phyloP scores from a whole-genome alignment of 1,140 invertebrate species.

The Drosophila nigrodunni region DNA sequence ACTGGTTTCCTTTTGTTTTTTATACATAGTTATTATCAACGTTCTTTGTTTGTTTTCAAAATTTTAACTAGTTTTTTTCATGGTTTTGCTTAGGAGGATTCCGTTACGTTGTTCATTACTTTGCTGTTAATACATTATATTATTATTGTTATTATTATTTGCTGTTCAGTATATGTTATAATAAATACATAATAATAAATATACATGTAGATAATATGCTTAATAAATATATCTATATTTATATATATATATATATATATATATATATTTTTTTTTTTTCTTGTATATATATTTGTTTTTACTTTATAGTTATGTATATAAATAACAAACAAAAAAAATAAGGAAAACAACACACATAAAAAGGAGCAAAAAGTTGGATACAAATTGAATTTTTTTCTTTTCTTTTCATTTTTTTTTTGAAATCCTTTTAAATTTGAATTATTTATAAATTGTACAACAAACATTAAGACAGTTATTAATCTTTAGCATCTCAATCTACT shows the following conservation, averaged over 20 bases:
- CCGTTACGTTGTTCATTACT: constrained; percentile 68
- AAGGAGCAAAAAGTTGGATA: constrained; percentile 77
- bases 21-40: constrained; percentile 75
- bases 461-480: constrained; percentile 60
- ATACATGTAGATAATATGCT: constrained; percentile 83
- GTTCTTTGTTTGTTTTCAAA: constrained; percentile 47
- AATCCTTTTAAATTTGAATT: constrained; percentile 45
- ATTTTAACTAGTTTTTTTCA: constrained; percentile 69
- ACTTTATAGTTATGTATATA: constrained; percentile 79
- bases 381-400: constrained; percentile 52
- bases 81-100: constrained; percentile 76
- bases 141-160: constrained; percentile 53
- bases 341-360: constrained; percentile 78
- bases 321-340: constrained; percentile 66
- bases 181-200: constrained; percentile 84
- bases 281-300: constrained; percentile 53
- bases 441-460: constrained; percentile 71
- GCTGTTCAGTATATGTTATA: constrained; percentile 77
- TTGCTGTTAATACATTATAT: constrained; percentile 56
- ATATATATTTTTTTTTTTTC: constrained; percentile 54
- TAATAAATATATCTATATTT: constrained; percentile 75
- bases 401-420: constrained; percentile 33
- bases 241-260: constrained; percentile 46
- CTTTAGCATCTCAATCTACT: constrained; percentile 9
- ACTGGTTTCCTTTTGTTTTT: constrained; percentile 60